phyloP scores from a whole-genome alignment of 2,797 vertebrate species.

The Cottoperca gobio region DNA sequence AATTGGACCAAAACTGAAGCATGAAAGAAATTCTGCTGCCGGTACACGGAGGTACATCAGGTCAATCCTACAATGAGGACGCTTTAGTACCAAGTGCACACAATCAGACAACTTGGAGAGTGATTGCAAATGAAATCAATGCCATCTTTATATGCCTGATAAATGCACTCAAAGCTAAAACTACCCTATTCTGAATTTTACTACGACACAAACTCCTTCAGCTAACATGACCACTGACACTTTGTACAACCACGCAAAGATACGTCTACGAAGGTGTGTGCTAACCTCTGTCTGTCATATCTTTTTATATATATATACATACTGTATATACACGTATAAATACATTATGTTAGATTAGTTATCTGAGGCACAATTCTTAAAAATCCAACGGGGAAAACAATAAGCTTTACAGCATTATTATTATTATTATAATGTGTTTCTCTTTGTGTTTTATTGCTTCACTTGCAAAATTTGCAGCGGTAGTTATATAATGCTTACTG shows the following conservation, averaged over 20 bases:
- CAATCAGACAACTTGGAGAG: neutral
- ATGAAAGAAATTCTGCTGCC: neutral
- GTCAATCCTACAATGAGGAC: neutral
- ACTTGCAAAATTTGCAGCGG: slow-evolving; percentile 31
- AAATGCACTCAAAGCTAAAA: neutral
- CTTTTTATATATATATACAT: no score
- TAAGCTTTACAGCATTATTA: slow-evolving; percentile 2
- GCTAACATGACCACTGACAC: neutral
- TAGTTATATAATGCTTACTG: slow-evolving; percentile 29
- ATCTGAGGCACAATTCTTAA: neutral
- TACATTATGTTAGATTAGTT: no score
- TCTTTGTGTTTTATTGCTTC: slow-evolving; percentile 31
- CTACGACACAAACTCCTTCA: neutral
- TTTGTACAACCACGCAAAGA: no score
- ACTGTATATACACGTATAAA: no score
- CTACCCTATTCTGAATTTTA: no score
- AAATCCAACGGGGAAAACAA: neutral
- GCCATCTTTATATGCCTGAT: neutral
- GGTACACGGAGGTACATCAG: neutral
- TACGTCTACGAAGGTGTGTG: no score
- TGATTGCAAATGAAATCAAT: neutral
- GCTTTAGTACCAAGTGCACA: neutral
- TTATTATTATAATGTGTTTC: slow-evolving; percentile 40
- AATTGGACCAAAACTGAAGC: neutral
- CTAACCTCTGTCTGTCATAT: no score